Base-by-base conservation (phyloP, 2,888 invertebrate species). In the Choristoneura rosaceana region DNA sequence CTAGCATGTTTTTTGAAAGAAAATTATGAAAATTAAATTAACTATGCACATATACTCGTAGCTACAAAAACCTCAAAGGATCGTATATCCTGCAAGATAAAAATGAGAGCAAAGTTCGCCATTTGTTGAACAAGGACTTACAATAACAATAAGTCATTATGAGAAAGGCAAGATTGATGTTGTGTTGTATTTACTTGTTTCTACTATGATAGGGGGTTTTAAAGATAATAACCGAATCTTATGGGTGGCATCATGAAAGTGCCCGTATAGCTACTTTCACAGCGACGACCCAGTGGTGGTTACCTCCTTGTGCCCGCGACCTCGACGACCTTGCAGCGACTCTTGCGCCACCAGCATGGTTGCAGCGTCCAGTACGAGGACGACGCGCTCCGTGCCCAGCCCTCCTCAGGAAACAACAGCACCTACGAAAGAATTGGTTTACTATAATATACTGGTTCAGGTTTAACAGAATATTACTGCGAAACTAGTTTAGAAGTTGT, bases 341-440 rank as follows among this genome's bases (percentile, higher is more conserved):
- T 96, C 70, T 96, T 95, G 79, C 97, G 96, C 98, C 98, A 98
- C 97, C 97, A 97, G 84, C 96, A 96, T 62, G 97, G 97, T 88
- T 97, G 97, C 83, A 98, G 95, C 70, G 97, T 96, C 97, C 97
- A 98, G 92, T 98, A 97, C 70, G 97, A 97, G 67, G 97, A 97
- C 67, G 97, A 96, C 50, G 98, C 98, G 81, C 97, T 97, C 79
- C 97, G 96, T 76, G 98, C 98, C 97, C 97, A 98, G 33, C 98
- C 97, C 87, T 98, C 98, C 88, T 98, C 98, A 3, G 98, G 97
- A 87, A 97, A 98, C 82, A 98, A 94, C 79, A 97, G 95, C 79
- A 98, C 97, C 97, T 97, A 94, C 25, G 85, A 82, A 79, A 74
- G 0, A 0, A 38, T 15, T 38, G 10, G 3, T 38, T 38, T 33